Conservation (phyloP, 2,888 invertebrate species). For the Sussaba pulchella region DNA sequence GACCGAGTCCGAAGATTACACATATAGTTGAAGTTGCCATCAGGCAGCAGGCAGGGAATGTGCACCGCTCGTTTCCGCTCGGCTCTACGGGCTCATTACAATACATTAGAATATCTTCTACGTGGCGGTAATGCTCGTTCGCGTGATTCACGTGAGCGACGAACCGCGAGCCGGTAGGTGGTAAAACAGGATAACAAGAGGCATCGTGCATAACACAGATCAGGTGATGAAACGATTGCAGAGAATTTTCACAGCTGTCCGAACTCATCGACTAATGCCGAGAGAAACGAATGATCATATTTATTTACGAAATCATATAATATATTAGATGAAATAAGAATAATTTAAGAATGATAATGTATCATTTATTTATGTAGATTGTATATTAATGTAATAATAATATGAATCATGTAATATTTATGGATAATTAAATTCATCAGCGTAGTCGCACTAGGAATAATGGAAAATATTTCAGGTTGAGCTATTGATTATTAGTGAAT, state of each 20-base stretch:
- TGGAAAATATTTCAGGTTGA: too few species aligned
- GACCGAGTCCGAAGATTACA: constrained; percentile 33
- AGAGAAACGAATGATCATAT: too few species aligned
- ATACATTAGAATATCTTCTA: constrained; percentile 76
- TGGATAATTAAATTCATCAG: too few species aligned
- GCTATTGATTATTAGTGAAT: too few species aligned
- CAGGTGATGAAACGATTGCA: constrained; percentile 25
- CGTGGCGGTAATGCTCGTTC: constrained; percentile 61
- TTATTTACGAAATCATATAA: constrained; percentile 6
- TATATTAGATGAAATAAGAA: too few species aligned
- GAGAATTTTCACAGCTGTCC: neutral
- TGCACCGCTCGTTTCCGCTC: constrained; percentile 63
- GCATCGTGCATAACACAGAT: constrained; percentile 17
- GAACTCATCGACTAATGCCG: neutral
- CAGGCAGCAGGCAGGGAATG: constrained; percentile 24
- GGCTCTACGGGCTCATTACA: constrained; percentile 73
- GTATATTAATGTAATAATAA: too few species aligned
- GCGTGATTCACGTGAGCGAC: constrained; percentile 37
- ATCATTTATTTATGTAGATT: too few species aligned
- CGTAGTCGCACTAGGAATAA: too few species aligned
- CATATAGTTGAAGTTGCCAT: constrained; percentile 14
- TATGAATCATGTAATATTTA: too few species aligned
- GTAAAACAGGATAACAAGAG: constrained; percentile 44
- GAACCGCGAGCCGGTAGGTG: constrained; percentile 47
- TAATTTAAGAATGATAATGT: too few species aligned